Evolutionary conservation across 2,888 invertebrate genomes (phyloP).

Genomic region (Philhelius pedissequus): DNA sequence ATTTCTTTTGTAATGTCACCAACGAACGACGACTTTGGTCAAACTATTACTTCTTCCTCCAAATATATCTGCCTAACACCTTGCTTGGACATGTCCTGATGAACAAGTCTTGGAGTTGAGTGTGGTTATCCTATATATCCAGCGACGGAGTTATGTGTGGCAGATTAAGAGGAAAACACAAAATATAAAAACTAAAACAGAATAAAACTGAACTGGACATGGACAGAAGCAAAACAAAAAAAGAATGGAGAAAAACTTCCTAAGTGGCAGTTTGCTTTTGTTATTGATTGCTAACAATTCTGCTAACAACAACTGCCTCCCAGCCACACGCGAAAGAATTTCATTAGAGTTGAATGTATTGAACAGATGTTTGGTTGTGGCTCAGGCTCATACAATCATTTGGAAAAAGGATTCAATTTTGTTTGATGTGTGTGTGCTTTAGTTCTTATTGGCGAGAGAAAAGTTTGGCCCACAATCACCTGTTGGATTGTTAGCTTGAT

Average conservation of each 20-base stretch:
- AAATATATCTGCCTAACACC: slow-evolving; percentile 44
- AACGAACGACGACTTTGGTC: slow-evolving; percentile 24
- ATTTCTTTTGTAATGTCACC: slow-evolving; percentile 45
- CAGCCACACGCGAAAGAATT: slow-evolving; percentile 16
- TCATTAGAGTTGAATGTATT: slow-evolving; percentile 56
- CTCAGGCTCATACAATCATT: slow-evolving; percentile 36
- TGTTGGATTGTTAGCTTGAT: slow-evolving; percentile 49
- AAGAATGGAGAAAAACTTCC: slow-evolving; percentile 38
- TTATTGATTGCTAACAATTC: slow-evolving; percentile 57
- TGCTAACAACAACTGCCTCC: slow-evolving; percentile 28
- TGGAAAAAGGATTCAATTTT: slow-evolving; percentile 33
- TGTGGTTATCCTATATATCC: neutral
- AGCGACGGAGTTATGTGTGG: neutral
- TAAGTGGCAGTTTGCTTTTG: slow-evolving; percentile 62
- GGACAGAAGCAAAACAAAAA: neutral
- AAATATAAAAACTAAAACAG: slow-evolving; percentile 16
- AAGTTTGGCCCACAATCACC: slow-evolving; percentile 11
- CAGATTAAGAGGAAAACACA: neutral
- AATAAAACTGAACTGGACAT: slow-evolving; percentile 5
- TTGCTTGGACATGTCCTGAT: slow-evolving; percentile 26
- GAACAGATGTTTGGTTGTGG: slow-evolving; percentile 55
- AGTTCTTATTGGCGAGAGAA: neutral
- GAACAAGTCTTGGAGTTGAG: slow-evolving; percentile 16
- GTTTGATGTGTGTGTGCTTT: neutral
- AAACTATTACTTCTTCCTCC: slow-evolving; percentile 43